These are phyloP conservation scores for Condylostylus longicornis DNA, from an alignment of 1,140 invertebrate genomes.

Conservation along the genomic window DNA sequence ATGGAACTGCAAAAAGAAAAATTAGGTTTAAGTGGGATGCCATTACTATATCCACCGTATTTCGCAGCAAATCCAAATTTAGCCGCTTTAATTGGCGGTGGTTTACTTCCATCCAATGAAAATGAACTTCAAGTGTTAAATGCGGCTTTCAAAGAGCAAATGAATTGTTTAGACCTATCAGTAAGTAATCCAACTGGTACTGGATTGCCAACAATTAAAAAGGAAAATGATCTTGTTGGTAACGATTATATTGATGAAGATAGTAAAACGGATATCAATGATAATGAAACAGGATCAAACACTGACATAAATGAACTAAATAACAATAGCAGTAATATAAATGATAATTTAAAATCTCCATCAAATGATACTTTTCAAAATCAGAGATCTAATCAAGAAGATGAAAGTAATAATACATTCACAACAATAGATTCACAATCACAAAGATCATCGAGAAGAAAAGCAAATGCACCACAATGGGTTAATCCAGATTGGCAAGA, in stretches of 20 bases:
- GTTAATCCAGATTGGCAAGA: slow-evolving; percentile 87
- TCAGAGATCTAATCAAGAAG: slow-evolving; percentile 24
- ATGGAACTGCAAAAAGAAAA: slow-evolving; percentile 72
- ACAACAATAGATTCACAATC: slow-evolving; percentile 15
- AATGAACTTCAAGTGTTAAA: slow-evolving; percentile 36
- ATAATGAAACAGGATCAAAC: slow-evolving; percentile 61
- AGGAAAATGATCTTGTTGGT: slow-evolving; percentile 48
- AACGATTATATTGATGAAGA: slow-evolving; percentile 59
- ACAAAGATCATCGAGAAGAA: slow-evolving; percentile 43
- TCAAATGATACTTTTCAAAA: slow-evolving; percentile 37
- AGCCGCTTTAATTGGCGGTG: slow-evolving; percentile 51
- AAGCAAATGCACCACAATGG: slow-evolving; percentile 91
- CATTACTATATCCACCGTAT: slow-evolving; percentile 52
- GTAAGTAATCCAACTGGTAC: slow-evolving; percentile 62
- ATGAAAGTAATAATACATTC: neutral
- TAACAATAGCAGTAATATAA: slow-evolving; percentile 34
- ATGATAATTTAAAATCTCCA: slow-evolving; percentile 37
- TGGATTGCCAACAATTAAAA: too few relatives aligned
- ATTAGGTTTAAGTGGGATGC: slow-evolving; percentile 53
- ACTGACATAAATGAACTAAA: too few relatives aligned
- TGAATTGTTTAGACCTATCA: slow-evolving; percentile 62
- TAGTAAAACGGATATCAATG: slow-evolving; percentile 60
- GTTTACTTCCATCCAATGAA: slow-evolving; percentile 33
- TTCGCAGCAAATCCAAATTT: slow-evolving; percentile 55
- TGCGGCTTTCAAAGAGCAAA: slow-evolving; percentile 56